Conservation (phyloP, 1,140 invertebrate genomes). For the Pollicipes pollicipes region DNA sequence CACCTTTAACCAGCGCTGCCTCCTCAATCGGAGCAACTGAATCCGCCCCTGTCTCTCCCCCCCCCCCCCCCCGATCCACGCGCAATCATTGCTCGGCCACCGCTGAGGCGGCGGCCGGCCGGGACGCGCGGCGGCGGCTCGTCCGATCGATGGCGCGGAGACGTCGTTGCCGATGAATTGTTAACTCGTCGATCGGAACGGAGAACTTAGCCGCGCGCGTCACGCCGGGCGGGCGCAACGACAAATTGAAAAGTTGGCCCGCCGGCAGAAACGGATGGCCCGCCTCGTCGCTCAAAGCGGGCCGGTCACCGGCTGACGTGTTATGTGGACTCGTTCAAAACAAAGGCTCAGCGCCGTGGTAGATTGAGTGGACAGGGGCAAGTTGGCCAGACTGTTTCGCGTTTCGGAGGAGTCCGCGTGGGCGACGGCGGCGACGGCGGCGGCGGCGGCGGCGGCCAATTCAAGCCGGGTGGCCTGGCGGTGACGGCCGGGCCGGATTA, state of each 20-base stretch:
- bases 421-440: too few species aligned
- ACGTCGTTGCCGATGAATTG: not conserved
- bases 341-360: too few species aligned
- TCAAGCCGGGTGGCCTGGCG: not conserved
- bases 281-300: too few species aligned
- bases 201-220: not conserved
- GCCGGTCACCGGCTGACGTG: not conserved
- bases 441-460: not conserved
- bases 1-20: too few species aligned
- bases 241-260: slow-evolving; percentile 1
- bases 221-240: not conserved
- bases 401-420: not conserved
- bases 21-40: too few species aligned
- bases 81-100: not conserved
- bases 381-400: not conserved
- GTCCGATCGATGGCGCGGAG: not conserved
- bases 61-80: not conserved
- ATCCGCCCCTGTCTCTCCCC: not conserved
- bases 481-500: not conserved
- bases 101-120: not conserved
- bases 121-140: too few species aligned
- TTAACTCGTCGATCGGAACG: not conserved
- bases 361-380: not conserved
- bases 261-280: not conserved
- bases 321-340: not conserved